Conservation (phyloP, 2,888 invertebrate species). For the Odontothrips loti region DNA sequence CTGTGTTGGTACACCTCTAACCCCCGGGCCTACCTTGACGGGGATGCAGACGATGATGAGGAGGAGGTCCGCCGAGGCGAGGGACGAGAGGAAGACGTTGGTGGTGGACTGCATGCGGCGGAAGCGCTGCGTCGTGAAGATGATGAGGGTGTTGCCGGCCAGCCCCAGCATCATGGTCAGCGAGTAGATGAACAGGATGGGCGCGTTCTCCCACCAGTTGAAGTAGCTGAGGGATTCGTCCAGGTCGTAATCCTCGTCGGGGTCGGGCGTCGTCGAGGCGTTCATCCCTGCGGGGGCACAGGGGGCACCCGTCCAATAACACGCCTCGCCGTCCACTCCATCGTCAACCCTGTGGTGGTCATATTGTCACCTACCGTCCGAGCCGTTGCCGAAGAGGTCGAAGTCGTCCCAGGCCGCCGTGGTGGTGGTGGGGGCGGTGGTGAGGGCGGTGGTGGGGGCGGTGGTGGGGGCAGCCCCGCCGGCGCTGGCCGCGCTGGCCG, state of each 20-base stretch:
- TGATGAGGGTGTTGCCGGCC: slow-evolving; percentile 55
- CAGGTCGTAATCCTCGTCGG: neutral
- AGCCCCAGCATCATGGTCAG: slow-evolving; percentile 58
- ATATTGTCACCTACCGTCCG: no score
- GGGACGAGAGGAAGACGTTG: slow-evolving; percentile 63
- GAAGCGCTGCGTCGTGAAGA: slow-evolving; percentile 54
- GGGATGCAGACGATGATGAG: slow-evolving; percentile 67
- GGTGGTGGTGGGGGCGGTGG: neutral
- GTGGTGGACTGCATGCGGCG: slow-evolving; percentile 58
- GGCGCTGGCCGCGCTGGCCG: no score
- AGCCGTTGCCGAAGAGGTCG: no score
- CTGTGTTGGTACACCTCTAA: neutral
- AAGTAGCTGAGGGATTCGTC: slow-evolving; percentile 50
- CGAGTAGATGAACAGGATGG: slow-evolving; percentile 56
- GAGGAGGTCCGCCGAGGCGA: slow-evolving; percentile 65
- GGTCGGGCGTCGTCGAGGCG: neutral
- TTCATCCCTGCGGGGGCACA: neutral
- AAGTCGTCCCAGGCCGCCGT: neutral
- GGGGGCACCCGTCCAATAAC: neutral
- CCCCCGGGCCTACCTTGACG: slow-evolving; percentile 56
- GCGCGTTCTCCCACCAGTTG: slow-evolving; percentile 55
- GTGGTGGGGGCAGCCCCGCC: no score
- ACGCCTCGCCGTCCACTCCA: neutral
- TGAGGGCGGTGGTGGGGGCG: neutral
- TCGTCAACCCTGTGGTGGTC: no score